These are phyloP conservation scores for Dolomedes plantarius DNA, from an alignment of 2,888 invertebrate genomes.

Conservation along the genomic window DNA sequence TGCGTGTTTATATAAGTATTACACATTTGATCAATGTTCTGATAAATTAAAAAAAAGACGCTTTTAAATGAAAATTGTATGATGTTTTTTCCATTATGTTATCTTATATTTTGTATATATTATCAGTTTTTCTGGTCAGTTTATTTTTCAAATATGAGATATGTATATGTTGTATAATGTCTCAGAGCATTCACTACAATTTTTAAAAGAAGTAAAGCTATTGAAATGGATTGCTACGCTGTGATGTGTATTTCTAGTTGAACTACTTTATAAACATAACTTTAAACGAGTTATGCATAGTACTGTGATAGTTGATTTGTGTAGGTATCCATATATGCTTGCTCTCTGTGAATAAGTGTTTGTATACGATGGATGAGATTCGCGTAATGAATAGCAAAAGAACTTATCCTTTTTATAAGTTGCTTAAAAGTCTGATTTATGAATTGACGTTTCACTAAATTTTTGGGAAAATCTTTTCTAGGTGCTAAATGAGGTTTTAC, in stretches of 20 bases:
- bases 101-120: too few relatives aligned
- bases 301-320: constrained; percentile 52
- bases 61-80: too few relatives aligned
- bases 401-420: too few relatives aligned
- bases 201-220: not conserved
- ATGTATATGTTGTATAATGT: not conserved
- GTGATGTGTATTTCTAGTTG: constrained; percentile 58
- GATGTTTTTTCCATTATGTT: too few relatives aligned
- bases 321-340: constrained; percentile 3
- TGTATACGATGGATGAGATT: not conserved
- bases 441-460: not conserved
- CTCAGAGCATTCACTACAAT: not conserved
- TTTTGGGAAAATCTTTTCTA: not conserved
- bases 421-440: not conserved
- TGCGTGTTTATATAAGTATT: not conserved
- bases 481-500: not conserved
- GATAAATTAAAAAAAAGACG: too few relatives aligned
- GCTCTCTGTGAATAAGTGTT: constrained; percentile 9
- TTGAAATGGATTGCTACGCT: constrained; percentile 8
- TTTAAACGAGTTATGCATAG: constrained; percentile 28
- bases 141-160: not conserved
- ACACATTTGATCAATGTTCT: not conserved
- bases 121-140: not conserved
- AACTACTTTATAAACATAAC: constrained; percentile 25
- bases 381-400: not conserved